Base-by-base conservation (phyloP, 2,888 invertebrate genomes). In the Coremacera marginata region DNA sequence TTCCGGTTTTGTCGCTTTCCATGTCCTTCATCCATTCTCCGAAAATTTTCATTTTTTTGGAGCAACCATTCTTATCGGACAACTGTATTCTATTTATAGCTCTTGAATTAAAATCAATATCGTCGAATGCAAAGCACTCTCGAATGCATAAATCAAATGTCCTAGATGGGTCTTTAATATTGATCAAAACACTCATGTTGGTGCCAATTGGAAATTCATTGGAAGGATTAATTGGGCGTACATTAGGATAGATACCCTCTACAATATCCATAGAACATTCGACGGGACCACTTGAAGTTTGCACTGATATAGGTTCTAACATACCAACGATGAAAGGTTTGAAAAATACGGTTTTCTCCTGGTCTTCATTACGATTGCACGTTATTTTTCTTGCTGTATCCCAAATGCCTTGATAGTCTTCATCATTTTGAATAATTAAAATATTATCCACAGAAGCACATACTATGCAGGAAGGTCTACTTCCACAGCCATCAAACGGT, bases 191-290 rank as follows among this genome's bases (percentile, higher is more conserved):
- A 0, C 93, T 93, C 31, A 94, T 90, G 77, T 93, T 92, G 83
- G 94, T 93, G 8, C 94, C 94, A 77, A 94, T 93, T 88, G 92
- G 92, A 55, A 94, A 92, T 9, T 91, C 90, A 34, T 94, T 90
- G 5, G 93, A 92, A 81, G 91, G 89, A 85, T 93, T 93, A 82
- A 93, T 92, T 25, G 85, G 84, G 1, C 79, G 94, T 80, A 91
- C 90, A 84, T 94, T 86, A 34, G 94, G 94, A 86, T 92, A 94
- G 81, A 91, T 90, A 84, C 94, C 94, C 81, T 91, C 91, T 83
- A 93, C 93, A 78, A 94, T 93, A 81, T 94, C 94, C 94, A 94
- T 94, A 94, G 94, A 94, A 88, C 94, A 94, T 82, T 94, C 93
- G 0, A 94, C 91, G 0, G 92, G 92, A 4, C 93, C 93, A 16